Percentiles rank a stretch among this genome's conserved stretches.
phyloP scores from a whole-genome alignment of 1,140 invertebrate species.

The Venustaconcha ellipsiformis region DNA sequence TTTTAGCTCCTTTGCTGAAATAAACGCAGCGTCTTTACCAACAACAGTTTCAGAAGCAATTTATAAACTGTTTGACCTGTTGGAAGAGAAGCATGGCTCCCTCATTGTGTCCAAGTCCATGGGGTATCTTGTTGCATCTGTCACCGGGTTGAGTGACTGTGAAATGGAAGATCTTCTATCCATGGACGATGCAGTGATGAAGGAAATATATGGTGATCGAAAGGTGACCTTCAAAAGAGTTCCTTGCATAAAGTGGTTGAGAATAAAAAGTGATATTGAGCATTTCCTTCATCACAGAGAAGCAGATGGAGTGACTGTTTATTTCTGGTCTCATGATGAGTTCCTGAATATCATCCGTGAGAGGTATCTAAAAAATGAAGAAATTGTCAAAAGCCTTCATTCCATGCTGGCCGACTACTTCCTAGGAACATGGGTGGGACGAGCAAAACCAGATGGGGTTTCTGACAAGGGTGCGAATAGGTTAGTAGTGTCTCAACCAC shows the following conservation, averaged over 20 bases:
- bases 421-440: slow-evolving; percentile 54
- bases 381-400: slow-evolving; percentile 42
- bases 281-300: slow-evolving; percentile 40
- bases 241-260: slow-evolving; percentile 52
- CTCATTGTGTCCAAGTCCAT: slow-evolving; percentile 75
- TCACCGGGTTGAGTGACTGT: slow-evolving; percentile 62
- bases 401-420: slow-evolving; percentile 63
- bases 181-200: slow-evolving; percentile 62
- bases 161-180: slow-evolving; percentile 67
- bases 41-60: slow-evolving; percentile 40
- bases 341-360: slow-evolving; percentile 38
- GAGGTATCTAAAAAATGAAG: slow-evolving; percentile 45
- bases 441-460: slow-evolving; percentile 42
- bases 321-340: slow-evolving; percentile 47
- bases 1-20: slow-evolving; percentile 37
- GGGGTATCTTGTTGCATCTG: slow-evolving; percentile 76
- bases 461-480: slow-evolving; percentile 36
- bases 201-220: slow-evolving; percentile 47
- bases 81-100: slow-evolving; percentile 56
- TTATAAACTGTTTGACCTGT: slow-evolving; percentile 38
- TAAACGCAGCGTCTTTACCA: slow-evolving; percentile 25
- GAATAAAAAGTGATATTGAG: slow-evolving; percentile 45
- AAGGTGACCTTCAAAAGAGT: slow-evolving; percentile 52
- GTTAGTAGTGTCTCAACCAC: slow-evolving; percentile 56
- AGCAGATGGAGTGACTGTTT: slow-evolving; percentile 56